Percentiles rank a stretch among this genome's conserved stretches.
phyloP scores from a whole-genome alignment of 2,797 vertebrate species.

The Melanogrammus aeglefinus region DNA sequence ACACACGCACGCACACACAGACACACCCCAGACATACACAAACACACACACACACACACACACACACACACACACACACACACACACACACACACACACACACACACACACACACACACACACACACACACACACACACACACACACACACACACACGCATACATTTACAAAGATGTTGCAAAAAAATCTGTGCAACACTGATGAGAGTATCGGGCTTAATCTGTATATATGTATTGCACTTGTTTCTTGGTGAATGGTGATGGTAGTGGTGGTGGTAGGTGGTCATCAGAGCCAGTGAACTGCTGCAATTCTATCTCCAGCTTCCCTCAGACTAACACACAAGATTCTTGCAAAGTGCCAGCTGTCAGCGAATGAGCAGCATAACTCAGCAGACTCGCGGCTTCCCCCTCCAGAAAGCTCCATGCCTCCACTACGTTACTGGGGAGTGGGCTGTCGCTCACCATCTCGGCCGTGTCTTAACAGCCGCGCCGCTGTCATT shows the following conservation, averaged over 20 bases:
- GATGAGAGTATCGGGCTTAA: not conserved
- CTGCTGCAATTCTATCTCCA: not conserved
- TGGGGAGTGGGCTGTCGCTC: not conserved
- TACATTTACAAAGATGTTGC: no score
- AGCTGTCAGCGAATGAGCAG: not conserved
- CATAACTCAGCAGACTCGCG: constrained; percentile 9
- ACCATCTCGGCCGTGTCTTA: not conserved
- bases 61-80: no score
- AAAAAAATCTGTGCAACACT: no score
- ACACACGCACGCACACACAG: no score
- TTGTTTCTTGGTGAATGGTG: not conserved
- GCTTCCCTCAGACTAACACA: not conserved
- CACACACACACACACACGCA: no score
- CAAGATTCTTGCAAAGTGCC: constrained; percentile 9
- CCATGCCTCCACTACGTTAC: not conserved
- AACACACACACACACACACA: no score
- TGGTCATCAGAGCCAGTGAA: not conserved
- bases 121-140: no score
- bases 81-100: no score
- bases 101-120: no score
- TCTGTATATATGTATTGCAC: constrained; percentile 6
- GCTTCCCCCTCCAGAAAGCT: not conserved
- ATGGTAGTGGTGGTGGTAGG: not conserved
- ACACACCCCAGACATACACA: no score
- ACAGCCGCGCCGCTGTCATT: no score